Conservation (phyloP, 2,888 invertebrate species). For the Phoronis australis region DNA sequence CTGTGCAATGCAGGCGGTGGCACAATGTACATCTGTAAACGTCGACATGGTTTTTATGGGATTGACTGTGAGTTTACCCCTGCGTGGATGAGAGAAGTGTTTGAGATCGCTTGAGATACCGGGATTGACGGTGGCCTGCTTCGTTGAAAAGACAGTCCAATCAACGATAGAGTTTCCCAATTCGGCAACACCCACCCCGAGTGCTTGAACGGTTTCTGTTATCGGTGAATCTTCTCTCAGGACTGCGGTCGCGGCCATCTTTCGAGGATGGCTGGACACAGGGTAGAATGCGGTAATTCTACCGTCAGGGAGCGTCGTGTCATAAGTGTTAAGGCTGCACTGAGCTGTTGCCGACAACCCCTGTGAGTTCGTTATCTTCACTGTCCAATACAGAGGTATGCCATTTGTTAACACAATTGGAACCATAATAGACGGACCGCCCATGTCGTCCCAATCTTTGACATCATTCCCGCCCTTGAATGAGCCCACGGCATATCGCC, state of each 20-base stretch:
- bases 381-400: slow-evolving; percentile 27
- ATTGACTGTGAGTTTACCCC: slow-evolving; percentile 21
- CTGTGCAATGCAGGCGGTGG: slow-evolving; percentile 17
- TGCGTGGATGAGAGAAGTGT: slow-evolving; percentile 18
- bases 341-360: slow-evolving; percentile 18
- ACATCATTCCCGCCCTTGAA: slow-evolving; percentile 16
- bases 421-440: background rate
- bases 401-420: slow-evolving; percentile 14
- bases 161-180: slow-evolving; percentile 20
- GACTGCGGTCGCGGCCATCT: slow-evolving; percentile 20
- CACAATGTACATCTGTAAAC: slow-evolving; percentile 16
- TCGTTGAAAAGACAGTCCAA: slow-evolving; percentile 16
- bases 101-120: slow-evolving; percentile 11
- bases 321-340: slow-evolving; percentile 27
- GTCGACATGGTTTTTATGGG: slow-evolving; percentile 14
- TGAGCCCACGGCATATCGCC: slow-evolving; percentile 24
- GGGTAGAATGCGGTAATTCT: slow-evolving; percentile 24
- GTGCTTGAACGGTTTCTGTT: slow-evolving; percentile 9
- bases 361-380: slow-evolving; percentile 28
- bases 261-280: slow-evolving; percentile 27
- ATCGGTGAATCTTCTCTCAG: slow-evolving; percentile 30
- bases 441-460: background rate
- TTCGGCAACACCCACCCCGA: slow-evolving; percentile 20
- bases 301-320: slow-evolving; percentile 32
- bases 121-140: slow-evolving; percentile 11